Conservation (phyloP, 2,888 invertebrate genomes). For the Lamproptera curius region DNA sequence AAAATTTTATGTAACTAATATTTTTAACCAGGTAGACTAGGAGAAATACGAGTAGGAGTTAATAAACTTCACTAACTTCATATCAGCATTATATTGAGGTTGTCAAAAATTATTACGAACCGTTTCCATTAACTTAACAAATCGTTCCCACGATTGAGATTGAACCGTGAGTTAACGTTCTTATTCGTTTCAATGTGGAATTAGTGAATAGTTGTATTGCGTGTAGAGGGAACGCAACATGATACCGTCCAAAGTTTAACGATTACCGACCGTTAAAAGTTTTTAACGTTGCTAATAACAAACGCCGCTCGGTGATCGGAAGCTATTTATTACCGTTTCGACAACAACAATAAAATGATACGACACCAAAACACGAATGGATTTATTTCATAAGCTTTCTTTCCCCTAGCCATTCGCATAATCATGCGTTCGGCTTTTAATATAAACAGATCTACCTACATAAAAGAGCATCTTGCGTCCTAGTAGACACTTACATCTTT, state of each 20-base stretch:
- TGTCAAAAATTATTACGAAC: background rate
- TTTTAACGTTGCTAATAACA: conserved; percentile 12
- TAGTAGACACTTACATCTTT: too few species aligned
- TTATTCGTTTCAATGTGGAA: conserved; percentile 10
- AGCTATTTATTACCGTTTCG: background rate
- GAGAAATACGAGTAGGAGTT: too few species aligned
- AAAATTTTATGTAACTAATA: too few species aligned
- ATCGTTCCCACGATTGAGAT: conserved; percentile 9
- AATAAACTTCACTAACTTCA: too few species aligned
- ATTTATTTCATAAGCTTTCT: too few species aligned
- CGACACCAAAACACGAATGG: conserved; percentile 1
- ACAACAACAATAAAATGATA: conserved; percentile 5
- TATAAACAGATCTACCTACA: too few species aligned
- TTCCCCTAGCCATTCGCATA: too few species aligned
- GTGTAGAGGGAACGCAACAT: conserved; percentile 14
- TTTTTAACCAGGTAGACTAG: too few species aligned
- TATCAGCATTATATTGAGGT: too few species aligned
- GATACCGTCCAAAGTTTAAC: conserved; percentile 3
- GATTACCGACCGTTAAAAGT: conserved; percentile 12
- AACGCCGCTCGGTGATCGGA: background rate
- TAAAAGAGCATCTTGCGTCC: too few species aligned
- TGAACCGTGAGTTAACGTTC: conserved; percentile 11
- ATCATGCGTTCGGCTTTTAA: too few species aligned
- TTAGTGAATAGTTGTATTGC: conserved; percentile 8
- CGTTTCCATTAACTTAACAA: conserved; percentile 12